Base-by-base conservation (phyloP, 2,888 invertebrate species). In the Cryptophagus acutangulus region DNA sequence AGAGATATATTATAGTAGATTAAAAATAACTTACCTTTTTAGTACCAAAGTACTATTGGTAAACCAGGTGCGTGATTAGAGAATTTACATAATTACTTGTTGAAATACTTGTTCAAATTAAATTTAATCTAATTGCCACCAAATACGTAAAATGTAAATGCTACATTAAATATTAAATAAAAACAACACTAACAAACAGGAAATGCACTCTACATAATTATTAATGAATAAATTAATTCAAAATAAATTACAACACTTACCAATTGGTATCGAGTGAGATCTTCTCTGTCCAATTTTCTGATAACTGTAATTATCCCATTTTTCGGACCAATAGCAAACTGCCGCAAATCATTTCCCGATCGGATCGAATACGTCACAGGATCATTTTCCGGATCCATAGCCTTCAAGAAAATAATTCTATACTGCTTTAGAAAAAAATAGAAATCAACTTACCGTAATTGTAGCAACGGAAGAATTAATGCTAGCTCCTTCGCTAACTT, bases 291-390 rank as follows among this genome's bases (percentile, higher is more conserved):
- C 40, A 93, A 70, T 63, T 84, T 83, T 43, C 88, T 74, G 54
- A 89, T 88, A 35, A 92, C 88, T 45, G 84, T 87, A 38, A 94
- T 84, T 38, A 88, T 79, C n/a, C 94, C 94, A n/a, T 82, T 87
- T 56, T 79, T 84, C 42, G 86, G 77, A 16, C 90, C 89, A 40
- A 94, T 84, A 0, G 82, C 77, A 66, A 94, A 94, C 63, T 91
- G 91, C 4, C 86, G 75, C n/a, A 90, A 72, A 63, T 90, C 89
- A 58, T 92, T 91, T 17, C 91, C 92, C 1, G 87, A 87, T n/a
- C 82, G 74, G 37, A 92, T 89, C 2, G 87, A 84, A 64, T 91
- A 92, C 0, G 81, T 79, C 2, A 92, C 86, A 0, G 82, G 83
- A 67, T 91, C 90, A 58, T 87, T 86, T 71, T 91, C 91, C 9